Evolutionary conservation across 2,113 vertebrate species (phyloP).

Genomic region (Sterna hirundo): DNA sequence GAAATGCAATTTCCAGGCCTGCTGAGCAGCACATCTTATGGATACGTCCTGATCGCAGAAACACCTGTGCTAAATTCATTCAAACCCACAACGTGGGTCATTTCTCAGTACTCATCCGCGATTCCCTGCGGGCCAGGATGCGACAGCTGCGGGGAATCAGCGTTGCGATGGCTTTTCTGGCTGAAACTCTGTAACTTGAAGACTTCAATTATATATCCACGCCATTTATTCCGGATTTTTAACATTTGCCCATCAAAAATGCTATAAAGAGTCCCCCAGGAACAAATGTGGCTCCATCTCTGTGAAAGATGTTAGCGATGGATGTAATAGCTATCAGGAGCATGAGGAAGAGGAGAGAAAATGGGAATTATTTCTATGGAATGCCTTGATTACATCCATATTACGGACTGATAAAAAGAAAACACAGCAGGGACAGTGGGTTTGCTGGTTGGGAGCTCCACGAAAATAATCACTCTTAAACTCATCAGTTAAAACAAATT

Average conservation of each 20-base stretch:
- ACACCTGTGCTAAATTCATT: background rate
- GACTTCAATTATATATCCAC: too few relatives aligned
- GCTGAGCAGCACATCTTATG: background rate
- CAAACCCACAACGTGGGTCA: background rate
- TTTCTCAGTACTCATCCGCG: background rate
- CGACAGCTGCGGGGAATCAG: fast-evolving
- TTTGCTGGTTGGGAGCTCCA: background rate
- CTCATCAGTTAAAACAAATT: background rate
- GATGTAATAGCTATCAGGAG: background rate
- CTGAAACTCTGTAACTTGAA: background rate
- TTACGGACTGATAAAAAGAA: background rate
- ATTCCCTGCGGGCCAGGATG: background rate
- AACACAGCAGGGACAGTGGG: background rate
- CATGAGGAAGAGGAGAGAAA: background rate
- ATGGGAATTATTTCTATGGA: background rate
- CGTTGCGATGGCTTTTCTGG: background rate
- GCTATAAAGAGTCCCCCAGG: too few relatives aligned
- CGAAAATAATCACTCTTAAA: background rate
- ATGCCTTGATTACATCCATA: background rate
- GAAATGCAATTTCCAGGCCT: background rate
- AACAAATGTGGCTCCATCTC: too few relatives aligned
- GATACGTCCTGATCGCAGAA: background rate
- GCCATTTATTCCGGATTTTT: background rate
- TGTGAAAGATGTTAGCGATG: background rate
- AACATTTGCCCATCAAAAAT: background rate